Base-by-base conservation (phyloP, 2,113 vertebrate genomes). In the Macheiramphus alcinus region DNA sequence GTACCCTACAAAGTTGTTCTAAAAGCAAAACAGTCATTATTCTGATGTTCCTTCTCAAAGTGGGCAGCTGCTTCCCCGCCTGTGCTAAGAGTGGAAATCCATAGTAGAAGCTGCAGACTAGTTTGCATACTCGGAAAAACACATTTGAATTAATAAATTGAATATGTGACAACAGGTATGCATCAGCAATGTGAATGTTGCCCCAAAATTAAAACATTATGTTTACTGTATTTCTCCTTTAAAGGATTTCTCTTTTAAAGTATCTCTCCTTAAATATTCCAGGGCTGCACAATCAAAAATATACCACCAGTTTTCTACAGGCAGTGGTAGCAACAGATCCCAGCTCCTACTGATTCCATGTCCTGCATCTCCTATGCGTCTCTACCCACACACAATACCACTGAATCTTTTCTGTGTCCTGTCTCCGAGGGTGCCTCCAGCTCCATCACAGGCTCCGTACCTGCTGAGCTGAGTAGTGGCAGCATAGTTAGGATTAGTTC, bases 21-120 rank as follows among this genome's bases (percentile, higher is more conserved):
- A 82, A 94, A 93, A 92, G 82, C 15, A 86, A 53, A 88, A 67
- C 23, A 38, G 23, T 27, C 14, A 48, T 94, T 93, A 73, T 90
- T 91, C 86, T 91, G 63, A 86, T 76, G 61, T 38, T 94, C 73
- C 82, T 94, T 71, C 61, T 81, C 83, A 71, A 93, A 94, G 67
- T 40, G 25, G 9, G 65, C 21, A 76, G 38, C 53, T 80, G 86
- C 23, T 71, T 90, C 29, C 66, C 75, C 52, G 43, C 29, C 48
- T 40, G 9, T 55, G 21, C 25, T 66, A n/a, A 68, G 18, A 74
- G 36, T 43, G 20, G 66, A 80, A 94, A 93, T 59, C 52, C 59
- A 34, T 48, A 65, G 40, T 23, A 55, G 67, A 56, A 65, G 26
- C 43, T 82, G 43, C 53, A 87, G 66, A 63, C 13, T 45, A 26